phyloP scores from a whole-genome alignment of 2,888 invertebrate species.

The Trissonchulus latispiculum region DNA sequence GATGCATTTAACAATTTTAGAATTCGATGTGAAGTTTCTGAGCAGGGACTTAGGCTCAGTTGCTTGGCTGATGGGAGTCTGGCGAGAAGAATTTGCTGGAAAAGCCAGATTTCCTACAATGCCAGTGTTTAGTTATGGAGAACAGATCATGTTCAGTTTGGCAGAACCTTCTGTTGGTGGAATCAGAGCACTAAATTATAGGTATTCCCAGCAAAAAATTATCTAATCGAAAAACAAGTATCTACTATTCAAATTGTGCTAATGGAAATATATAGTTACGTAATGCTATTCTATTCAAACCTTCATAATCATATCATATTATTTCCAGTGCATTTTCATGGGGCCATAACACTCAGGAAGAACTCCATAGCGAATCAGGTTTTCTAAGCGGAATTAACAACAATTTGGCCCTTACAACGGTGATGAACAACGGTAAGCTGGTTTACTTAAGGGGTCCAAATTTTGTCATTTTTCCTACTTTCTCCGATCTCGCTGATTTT shows the following conservation, averaged over 20 bases:
- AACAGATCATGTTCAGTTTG: constrained; percentile 39
- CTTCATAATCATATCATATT: too few relatives aligned
- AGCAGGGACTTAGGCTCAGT: constrained; percentile 35
- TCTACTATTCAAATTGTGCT: too few relatives aligned
- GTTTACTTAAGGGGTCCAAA: too few relatives aligned
- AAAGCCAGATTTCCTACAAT: constrained; percentile 42
- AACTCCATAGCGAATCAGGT: constrained; percentile 41
- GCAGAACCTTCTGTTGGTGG: constrained; percentile 34
- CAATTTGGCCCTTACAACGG: constrained; percentile 39
- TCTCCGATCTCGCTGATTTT: too few relatives aligned
- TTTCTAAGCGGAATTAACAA: constrained; percentile 38
- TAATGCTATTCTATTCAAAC: too few relatives aligned
- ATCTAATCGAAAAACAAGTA: too few relatives aligned
- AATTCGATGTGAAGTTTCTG: constrained; percentile 35
- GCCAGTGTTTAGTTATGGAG: constrained; percentile 43
- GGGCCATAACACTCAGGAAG: constrained; percentile 40
- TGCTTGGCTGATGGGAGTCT: constrained; percentile 39
- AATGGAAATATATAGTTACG: too few relatives aligned
- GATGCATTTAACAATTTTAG: too few relatives aligned
- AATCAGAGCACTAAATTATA: constrained; percentile 39
- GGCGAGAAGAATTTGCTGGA: constrained; percentile 43
- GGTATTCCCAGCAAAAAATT: too few relatives aligned
- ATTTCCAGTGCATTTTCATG: constrained; percentile 39
- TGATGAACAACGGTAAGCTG: constrained; percentile 42
- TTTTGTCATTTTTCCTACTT: too few relatives aligned